phyloP scores from a whole-genome alignment of 2,888 invertebrate genomes.

The Caenorhabditis becei region DNA sequence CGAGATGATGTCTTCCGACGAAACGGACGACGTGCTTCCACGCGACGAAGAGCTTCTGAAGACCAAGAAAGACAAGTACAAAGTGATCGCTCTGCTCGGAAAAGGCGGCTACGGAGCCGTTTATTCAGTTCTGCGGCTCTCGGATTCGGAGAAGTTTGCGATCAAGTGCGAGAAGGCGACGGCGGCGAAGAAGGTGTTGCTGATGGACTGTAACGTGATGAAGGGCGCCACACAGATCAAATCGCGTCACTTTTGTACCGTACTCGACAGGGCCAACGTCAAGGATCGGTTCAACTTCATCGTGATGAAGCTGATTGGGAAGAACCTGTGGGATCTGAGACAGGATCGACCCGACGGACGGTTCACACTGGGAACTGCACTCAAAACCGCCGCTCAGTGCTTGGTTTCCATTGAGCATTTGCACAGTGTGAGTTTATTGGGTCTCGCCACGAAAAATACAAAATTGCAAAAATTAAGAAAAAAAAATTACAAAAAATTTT shows the following conservation, averaged over 20 bases:
- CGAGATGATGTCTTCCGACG: conserved; percentile 51
- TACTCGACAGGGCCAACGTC: conserved; percentile 72
- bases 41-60: conserved; percentile 64
- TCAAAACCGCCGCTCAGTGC: conserved; percentile 68
- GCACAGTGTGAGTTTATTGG: conserved; percentile 67
- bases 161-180: conserved; percentile 73
- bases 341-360: conserved; percentile 60
- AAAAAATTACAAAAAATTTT: no score
- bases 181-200: conserved; percentile 67
- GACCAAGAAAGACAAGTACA: conserved; percentile 65
- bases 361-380: conserved; percentile 66
- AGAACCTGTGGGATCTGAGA: conserved; percentile 76
- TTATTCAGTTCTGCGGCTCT: conserved; percentile 65
- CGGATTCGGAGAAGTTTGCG: conserved; percentile 67
- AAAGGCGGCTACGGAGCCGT: conserved; percentile 78
- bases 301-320: conserved; percentile 76
- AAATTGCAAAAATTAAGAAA: no score
- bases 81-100: conserved; percentile 70
- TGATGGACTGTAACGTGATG: conserved; percentile 76
- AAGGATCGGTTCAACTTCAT: conserved; percentile 72
- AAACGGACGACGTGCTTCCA: conserved; percentile 63
- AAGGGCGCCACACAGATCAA: conserved; percentile 69
- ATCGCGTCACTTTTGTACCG: conserved; percentile 71
- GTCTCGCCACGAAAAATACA: no score
- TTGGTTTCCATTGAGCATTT: conserved; percentile 69